Evolutionary conservation across 1,140 invertebrate genomes (phyloP), one percentile per base, ranked within the genome.

Genomic region (Drosophila guanche): DNA sequence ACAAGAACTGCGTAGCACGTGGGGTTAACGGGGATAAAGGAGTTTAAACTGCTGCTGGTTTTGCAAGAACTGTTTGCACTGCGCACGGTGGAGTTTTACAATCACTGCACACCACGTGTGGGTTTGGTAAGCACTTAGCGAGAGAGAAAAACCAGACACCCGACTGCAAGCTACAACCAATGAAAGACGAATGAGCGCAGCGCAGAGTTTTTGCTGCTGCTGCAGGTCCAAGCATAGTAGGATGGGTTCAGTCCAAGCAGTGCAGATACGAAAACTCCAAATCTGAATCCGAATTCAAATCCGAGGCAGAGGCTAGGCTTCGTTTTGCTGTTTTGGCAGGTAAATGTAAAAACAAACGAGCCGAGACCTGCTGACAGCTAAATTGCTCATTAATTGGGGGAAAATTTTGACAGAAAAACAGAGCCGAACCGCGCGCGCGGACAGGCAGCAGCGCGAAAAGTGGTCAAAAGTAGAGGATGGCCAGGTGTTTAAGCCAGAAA

Each of bases 331-430:
- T 43, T 48, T 27, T 54, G 43, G 75, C 68, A 84, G 79, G 79
- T 78, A 20, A 20, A 37, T 37, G 33, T 37, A 37, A 37, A 81
- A 70, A 57, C 48, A 76, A 47, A 54, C 60, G 29, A 68, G 22
- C 29, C 46, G 43, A 52, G 42, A 73, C 53, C 55, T 53, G 58
- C 77, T 69, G 81, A 85, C 80, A 81, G 81, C 54, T 63, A 85
- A 85, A 81, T 77, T 86, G 77, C 77, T 86, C 81, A 81, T 85
- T 86, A 86, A 85, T 85, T 81, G 68, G 61, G 61, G 53, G 60
- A 73, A 81, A 65, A 67, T 66, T 84, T 51, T 41, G 37, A 52
- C n/a, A 23, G 37, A 45, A 8, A 6, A 5, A 14, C 25, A 37
- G 33, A 37, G 22, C 33, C 61, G 55, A 46, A 51, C 46, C 48